Conservation (phyloP, 2,113 vertebrate genomes). For the Mustelus asterias region DNA sequence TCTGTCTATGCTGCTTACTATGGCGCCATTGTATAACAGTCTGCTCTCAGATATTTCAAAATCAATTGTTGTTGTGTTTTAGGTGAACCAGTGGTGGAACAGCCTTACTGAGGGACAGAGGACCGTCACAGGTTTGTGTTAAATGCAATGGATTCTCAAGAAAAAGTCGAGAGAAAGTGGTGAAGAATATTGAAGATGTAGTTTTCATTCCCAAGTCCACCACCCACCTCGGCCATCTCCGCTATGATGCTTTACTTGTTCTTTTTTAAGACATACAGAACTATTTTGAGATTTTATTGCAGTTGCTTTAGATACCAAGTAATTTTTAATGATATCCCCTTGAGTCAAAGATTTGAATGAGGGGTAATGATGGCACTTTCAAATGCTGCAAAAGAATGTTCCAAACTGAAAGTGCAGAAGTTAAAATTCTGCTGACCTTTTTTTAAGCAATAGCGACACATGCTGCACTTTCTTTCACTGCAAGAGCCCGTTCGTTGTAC, state of each 20-base stretch:
- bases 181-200: neutral
- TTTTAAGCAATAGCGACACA: neutral
- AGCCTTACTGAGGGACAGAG: slow-evolving; percentile 83
- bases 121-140: slow-evolving; percentile 80
- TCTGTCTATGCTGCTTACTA: neutral
- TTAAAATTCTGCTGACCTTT: neutral
- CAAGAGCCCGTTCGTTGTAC: neutral
- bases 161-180: neutral
- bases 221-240: neutral
- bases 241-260: neutral
- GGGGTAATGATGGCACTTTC: neutral
- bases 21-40: neutral
- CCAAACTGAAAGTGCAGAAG: neutral
- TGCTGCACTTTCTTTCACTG: neutral
- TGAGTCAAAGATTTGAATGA: neutral
- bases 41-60: slow-evolving; percentile 17
- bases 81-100: slow-evolving; percentile 97
- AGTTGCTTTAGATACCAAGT: neutral
- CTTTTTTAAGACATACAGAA: no score
- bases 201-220: neutral
- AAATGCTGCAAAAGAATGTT: neutral
- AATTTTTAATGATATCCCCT: neutral
- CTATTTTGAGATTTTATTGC: neutral
- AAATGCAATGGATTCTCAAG: neutral
- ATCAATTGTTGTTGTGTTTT: slow-evolving; percentile 49